phyloP scores from a whole-genome alignment of 2,797 vertebrate genomes.

The Anguilla obscura region DNA sequence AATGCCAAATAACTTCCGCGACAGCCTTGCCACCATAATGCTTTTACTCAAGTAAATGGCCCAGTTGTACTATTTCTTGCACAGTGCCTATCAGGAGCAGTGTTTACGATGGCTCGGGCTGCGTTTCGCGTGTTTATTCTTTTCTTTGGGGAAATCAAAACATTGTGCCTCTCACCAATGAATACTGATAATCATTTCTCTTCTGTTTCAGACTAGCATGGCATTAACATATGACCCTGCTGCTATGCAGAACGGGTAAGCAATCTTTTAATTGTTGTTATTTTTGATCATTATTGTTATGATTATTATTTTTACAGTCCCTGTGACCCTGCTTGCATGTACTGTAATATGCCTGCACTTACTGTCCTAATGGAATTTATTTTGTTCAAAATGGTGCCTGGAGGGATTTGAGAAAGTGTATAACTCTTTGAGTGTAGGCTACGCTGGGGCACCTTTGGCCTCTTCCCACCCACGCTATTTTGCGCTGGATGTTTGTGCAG shows the following conservation, averaged over 20 bases:
- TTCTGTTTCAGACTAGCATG: slow-evolving; percentile 87
- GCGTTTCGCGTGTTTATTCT: not conserved
- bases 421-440: not conserved
- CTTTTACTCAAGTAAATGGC: not conserved
- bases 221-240: slow-evolving; percentile 94
- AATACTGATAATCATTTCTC: not conserved
- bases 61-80: not conserved
- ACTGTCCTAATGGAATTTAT: not conserved
- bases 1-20: slow-evolving; percentile 15
- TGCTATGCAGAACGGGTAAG: slow-evolving; percentile 97
- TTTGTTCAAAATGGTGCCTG: not conserved
- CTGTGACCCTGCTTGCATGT: not conserved
- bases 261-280: slow-evolving; percentile 30
- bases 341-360: not conserved
- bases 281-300: not conserved
- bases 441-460: not conserved
- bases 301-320: too few relatives aligned
- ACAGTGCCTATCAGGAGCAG: not conserved
- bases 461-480: not conserved
- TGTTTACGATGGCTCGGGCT: not conserved
- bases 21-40: not conserved
- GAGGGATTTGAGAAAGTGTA: not conserved
- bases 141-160: not conserved
- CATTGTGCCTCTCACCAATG: not conserved
- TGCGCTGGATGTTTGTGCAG: not conserved